Evolutionary conservation across 2,113 vertebrate genomes (phyloP), one percentile per base, ranked within the genome.

Genomic region (Eclectus roratus): DNA sequence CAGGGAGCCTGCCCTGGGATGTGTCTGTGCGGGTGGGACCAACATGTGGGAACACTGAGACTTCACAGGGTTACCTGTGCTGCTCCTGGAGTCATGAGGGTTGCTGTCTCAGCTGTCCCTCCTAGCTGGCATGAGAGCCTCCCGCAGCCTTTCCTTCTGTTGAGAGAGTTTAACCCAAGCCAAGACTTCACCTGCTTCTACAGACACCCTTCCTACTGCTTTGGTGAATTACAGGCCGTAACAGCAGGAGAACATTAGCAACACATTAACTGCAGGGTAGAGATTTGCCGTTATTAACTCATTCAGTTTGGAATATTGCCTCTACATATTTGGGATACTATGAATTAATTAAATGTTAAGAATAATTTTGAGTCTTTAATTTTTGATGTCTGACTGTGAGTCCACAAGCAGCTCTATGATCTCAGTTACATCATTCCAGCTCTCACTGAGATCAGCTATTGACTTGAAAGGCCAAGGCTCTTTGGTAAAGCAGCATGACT

Each of bases 401-500:
- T 66, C 56, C 73, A n/a, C 4, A 2, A 89, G 80, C 83, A 70
- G 70, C 53, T 80, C 85, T 95, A 83, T 96, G 93, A 96, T 95
- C 83, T 91, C 88, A 43, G 44, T 96, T 95, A 89, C 93, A 65
- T 88, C 86, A 91, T 95, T 91, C 31, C 4, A 21, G 37, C 78
- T 91, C 83, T 94, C 53, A 76, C 92, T 91, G 94, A 69, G 92
- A 92, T 85, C 63, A 85, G 78, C 94, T 84, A 80, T 91, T 92
- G 74, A 94, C 94, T 92, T 94, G 88, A 92, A 96, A 96, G 77
- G 44, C 53, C 1, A 3, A 83, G 35, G 50, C 69, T 88, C 80
- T 87, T 91, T 46, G 50, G 80, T 88, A 81, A 94, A 94, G 53
- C 96, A 96, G 93, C 93, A 96, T 95, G 91, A 95, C 74, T 93